phyloP scores from a whole-genome alignment of 2,113 vertebrate species.

The Kryptolebias marmoratus region DNA sequence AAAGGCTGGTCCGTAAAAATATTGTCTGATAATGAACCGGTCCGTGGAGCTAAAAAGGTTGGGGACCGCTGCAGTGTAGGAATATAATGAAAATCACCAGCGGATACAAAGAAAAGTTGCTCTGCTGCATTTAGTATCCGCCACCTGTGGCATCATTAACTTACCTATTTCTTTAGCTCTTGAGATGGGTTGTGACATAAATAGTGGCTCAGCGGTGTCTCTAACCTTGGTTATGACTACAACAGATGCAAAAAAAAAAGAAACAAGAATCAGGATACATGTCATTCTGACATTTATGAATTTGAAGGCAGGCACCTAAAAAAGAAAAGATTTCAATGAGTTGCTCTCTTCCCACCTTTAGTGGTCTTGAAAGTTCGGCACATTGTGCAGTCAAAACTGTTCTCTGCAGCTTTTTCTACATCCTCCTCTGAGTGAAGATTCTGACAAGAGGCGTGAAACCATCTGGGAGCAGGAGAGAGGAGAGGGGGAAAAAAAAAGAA shows the following conservation, averaged over 20 bases:
- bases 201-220: slow-evolving; percentile 87
- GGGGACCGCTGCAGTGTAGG: too few species aligned
- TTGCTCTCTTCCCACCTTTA: slow-evolving; percentile 68
- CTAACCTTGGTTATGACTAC: slow-evolving; percentile 79
- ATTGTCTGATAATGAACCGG: too few species aligned
- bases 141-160: not conserved
- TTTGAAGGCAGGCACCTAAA: not conserved
- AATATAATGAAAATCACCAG: not conserved
- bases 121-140: not conserved
- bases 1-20: too few species aligned
- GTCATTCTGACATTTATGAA: not conserved
- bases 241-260: slow-evolving; percentile 26
- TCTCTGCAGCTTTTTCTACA: slow-evolving; percentile 91
- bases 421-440: slow-evolving; percentile 93
- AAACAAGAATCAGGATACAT: slow-evolving; percentile 7
- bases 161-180: slow-evolving; percentile 94
- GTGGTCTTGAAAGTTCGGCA: slow-evolving; percentile 89
- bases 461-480: slow-evolving; percentile 77
- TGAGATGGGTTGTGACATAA: slow-evolving; percentile 88
- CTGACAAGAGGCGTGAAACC: slow-evolving; percentile 98
- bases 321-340: slow-evolving; percentile 13
- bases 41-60: too few species aligned
- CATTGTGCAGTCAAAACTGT: slow-evolving; percentile 94
- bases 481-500: not conserved
- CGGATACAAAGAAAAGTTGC: not conserved